Evolutionary conservation across 30 jellyfish, hydroid and myxozoan genomes (phyloP).

Genomic region (Cassiopea andromeda): DNA sequence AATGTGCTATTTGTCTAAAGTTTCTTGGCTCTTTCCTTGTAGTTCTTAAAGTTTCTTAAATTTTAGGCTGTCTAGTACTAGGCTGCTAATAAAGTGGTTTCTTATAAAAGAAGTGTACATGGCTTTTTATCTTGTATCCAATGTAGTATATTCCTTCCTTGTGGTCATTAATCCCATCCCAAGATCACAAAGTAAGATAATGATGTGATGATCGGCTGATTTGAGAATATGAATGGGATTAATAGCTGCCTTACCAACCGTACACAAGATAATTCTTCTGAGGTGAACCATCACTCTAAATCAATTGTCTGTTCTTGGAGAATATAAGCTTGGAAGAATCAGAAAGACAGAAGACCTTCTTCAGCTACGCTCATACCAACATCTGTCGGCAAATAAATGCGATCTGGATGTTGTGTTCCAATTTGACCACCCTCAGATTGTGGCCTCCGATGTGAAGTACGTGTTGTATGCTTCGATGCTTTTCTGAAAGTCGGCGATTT

Average conservation of each 20-base stretch:
- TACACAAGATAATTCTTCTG: constrained; percentile 12
- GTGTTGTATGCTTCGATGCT: too few species aligned
- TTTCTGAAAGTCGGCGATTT: too few species aligned
- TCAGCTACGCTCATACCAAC: neutral
- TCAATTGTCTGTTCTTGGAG: constrained; percentile 7
- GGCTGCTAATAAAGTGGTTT: too few species aligned
- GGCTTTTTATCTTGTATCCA: neutral
- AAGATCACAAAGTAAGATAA: constrained; percentile 37
- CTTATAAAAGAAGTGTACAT: neutral
- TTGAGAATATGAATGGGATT: constrained; percentile 16
- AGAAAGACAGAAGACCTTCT: neutral
- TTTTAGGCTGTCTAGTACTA: too few species aligned
- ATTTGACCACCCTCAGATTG: neutral
- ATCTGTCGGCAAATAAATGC: neutral
- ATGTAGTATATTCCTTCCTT: constrained; percentile 1
- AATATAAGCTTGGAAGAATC: neutral
- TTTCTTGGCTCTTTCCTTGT: too few species aligned
- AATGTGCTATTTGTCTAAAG: too few species aligned
- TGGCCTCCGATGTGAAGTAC: neutral
- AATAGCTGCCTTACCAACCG: constrained; percentile 34
- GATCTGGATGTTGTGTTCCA: neutral
- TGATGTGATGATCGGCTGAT: constrained; percentile 49
- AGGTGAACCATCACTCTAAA: constrained; percentile 21
- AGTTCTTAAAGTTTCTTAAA: too few species aligned
- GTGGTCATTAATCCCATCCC: constrained; percentile 38